phyloP scores from a whole-genome alignment of 2,113 vertebrate species.

The Falcunculus frontatus region DNA sequence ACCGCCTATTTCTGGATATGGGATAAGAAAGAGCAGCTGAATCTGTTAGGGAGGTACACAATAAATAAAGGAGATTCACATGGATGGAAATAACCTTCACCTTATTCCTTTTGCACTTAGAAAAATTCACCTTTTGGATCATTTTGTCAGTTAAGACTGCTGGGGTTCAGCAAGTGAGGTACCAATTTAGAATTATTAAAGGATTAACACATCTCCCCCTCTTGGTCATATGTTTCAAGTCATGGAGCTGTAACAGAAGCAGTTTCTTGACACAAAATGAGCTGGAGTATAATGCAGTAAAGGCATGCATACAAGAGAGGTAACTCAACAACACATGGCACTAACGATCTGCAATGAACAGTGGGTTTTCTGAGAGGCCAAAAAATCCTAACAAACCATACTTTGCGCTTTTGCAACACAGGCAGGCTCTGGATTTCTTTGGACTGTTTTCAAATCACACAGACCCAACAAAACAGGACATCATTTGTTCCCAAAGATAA shows the following conservation, averaged over 20 bases:
- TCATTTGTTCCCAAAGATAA: not conserved
- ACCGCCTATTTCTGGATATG: not conserved
- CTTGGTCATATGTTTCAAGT: not conserved
- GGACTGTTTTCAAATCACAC: not conserved
- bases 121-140: not conserved
- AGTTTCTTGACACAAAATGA: not conserved
- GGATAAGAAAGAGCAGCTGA: not conserved
- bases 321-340: not conserved
- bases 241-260: not conserved
- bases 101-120: not conserved
- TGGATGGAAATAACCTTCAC: not conserved
- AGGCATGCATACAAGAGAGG: not conserved
- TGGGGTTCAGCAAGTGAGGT: not conserved
- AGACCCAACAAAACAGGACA: not conserved
- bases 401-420: not conserved
- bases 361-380: not conserved
- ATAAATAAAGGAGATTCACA: not conserved
- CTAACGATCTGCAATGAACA: not conserved
- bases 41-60: not conserved
- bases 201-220: not conserved
- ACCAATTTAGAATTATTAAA: not conserved
- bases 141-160: not conserved
- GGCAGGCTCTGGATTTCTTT: not conserved
- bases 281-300: not conserved
- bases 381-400: not conserved